Percentiles rank a stretch among this genome's conserved stretches.
Evolutionary conservation across 2,888 invertebrate species (phyloP).

Genomic region (Brachyptera putata): DNA sequence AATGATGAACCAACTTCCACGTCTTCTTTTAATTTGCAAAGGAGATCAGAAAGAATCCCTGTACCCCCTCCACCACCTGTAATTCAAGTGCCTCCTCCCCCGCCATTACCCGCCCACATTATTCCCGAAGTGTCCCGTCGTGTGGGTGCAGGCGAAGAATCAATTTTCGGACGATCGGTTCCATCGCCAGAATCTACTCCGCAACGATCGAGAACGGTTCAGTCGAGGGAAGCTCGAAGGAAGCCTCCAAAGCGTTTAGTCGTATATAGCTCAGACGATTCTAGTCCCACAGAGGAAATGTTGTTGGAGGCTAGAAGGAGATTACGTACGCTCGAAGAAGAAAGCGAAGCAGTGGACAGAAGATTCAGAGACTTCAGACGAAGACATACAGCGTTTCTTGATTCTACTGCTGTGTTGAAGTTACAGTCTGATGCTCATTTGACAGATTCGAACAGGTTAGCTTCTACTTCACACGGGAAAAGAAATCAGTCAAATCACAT

Average conservation of each 20-base stretch:
- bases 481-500: neutral
- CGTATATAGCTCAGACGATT: slow-evolving; percentile 25
- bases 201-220: neutral
- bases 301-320: slow-evolving; percentile 52
- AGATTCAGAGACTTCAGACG: slow-evolving; percentile 47
- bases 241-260: slow-evolving; percentile 23
- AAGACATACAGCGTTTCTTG: slow-evolving; percentile 10
- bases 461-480: neutral
- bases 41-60: neutral
- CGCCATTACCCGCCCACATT: slow-evolving; percentile 5
- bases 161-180: neutral
- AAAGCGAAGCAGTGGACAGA: slow-evolving; percentile 55
- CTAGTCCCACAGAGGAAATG: slow-evolving; percentile 46
- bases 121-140: neutral
- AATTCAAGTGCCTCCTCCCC: no score
- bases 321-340: slow-evolving; percentile 54
- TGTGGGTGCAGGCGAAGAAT: neutral
- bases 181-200: neutral
- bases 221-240: slow-evolving; percentile 15
- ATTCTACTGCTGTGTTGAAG: neutral
- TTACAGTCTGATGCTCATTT: neutral
- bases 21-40: no score
- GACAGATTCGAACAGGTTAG: neutral
- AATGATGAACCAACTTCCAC: neutral
- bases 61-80: slow-evolving; percentile 14